Percentiles rank a stretch among this genome's conserved stretches.
phyloP scores from a whole-genome alignment of 2,888 invertebrate species.

The Timema cristinae region DNA sequence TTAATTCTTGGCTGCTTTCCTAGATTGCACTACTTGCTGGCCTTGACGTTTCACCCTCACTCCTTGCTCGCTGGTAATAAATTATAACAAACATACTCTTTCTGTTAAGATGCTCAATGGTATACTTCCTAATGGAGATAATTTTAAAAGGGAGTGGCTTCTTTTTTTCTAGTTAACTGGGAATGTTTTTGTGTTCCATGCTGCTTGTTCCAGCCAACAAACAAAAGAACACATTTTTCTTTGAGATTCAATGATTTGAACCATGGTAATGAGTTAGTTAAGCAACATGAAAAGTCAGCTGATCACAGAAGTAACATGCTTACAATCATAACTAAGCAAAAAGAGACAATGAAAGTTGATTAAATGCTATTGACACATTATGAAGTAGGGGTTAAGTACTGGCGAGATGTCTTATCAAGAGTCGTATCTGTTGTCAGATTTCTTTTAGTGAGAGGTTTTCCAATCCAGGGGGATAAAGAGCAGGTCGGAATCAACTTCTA shows the following conservation, averaged over 20 bases:
- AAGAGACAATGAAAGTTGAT: neutral
- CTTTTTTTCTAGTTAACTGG: neutral
- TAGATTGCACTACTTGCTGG: no score
- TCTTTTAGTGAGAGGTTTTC: neutral
- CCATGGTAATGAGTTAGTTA: neutral
- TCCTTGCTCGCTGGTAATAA: neutral
- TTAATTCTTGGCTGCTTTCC: no score
- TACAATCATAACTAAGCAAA: slow-evolving; percentile 2
- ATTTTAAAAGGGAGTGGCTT: neutral
- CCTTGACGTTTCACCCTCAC: no score
- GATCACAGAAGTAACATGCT: neutral
- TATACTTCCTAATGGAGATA: neutral
- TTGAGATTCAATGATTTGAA: neutral
- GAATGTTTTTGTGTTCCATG: neutral
- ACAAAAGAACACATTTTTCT: neutral
- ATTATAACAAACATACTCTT: neutral
- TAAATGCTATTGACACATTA: neutral
- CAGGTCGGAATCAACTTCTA: neutral
- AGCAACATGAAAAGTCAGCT: neutral
- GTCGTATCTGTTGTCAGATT: neutral
- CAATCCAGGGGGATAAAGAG: neutral
- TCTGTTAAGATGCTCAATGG: neutral
- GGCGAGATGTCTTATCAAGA: neutral
- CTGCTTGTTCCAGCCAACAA: neutral
- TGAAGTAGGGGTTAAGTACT: neutral